Evolutionary conservation across 2,888 invertebrate species (phyloP).

Genomic region (Norana najaformis): DNA sequence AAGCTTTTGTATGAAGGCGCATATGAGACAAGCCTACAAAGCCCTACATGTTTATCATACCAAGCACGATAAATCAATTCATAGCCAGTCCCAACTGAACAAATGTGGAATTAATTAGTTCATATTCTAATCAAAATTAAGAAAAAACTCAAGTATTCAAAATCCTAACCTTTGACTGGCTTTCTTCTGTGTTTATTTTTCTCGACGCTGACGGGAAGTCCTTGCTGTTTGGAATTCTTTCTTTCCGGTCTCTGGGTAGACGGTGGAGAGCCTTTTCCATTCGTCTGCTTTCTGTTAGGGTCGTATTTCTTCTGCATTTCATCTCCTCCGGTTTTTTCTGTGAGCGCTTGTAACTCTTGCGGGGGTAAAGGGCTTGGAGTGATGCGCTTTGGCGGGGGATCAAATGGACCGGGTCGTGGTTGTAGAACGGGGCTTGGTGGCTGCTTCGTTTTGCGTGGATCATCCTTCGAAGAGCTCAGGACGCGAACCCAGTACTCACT

Average conservation of each 20-base stretch:
- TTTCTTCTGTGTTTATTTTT: not conserved
- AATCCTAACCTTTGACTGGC: not conserved
- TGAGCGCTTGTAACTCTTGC: not conserved
- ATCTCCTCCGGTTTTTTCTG: not conserved
- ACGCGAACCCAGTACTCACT: slow-evolving; percentile 17
- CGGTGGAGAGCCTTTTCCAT: too few species aligned
- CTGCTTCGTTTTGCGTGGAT: not conserved
- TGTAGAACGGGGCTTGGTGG: not conserved
- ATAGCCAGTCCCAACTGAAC: too few species aligned
- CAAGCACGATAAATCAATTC: too few species aligned
- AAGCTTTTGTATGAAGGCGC: not conserved
- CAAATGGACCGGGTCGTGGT: not conserved
- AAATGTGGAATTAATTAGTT: not conserved
- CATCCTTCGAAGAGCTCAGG: not conserved
- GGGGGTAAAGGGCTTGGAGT: not conserved
- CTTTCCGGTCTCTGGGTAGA: not conserved
- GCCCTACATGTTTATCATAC: not conserved
- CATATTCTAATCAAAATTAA: not conserved
- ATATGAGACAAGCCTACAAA: too few species aligned
- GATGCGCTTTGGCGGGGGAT: not conserved
- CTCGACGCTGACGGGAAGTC: not conserved
- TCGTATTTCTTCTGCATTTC: not conserved
- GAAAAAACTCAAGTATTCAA: not conserved
- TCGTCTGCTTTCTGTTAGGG: not conserved
- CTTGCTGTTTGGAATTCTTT: not conserved